Base-by-base conservation (phyloP, 2,888 invertebrate genomes). In the Cosmia pyralina region DNA sequence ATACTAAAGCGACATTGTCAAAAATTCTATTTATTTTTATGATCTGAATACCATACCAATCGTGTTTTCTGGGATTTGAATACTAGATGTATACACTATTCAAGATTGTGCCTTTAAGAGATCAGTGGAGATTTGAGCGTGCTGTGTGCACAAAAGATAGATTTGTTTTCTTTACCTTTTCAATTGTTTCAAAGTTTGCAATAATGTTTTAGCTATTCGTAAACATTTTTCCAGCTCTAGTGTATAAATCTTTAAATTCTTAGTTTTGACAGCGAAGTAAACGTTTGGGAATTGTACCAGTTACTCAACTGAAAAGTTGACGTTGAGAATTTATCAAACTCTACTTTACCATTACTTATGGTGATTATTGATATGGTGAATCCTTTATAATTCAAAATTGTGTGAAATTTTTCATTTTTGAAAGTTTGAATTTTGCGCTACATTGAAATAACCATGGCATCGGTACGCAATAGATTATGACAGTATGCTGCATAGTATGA, bases 21-120 rank as follows among this genome's bases (percentile, higher is more conserved):
- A 0, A 17, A 0, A 28, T 28, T 34, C 55, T 55, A 4, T 34
- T 28, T 7, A 7, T 17, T 55, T 17, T 4, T 53, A 28, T 41
- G 15, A 28, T 58, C 48, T 38, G 11, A 11, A 60, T 5, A 10
- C 7, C 46, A 44, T 15, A 52, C 55, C 60, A 69, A 66, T 69
- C 55, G 7, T 77, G 62, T 73, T 74, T 79, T 52, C 65, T 65
- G 46, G 58, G 74, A 74, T 77, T 74, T 77, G 53, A 73, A 67
- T 50, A 63, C 67, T 58, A 58, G 44, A 34, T 59, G 34, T 71
- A 44, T 59, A 72, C 64, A 58, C 46, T 57, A 62, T 73, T 67
- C 73, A 60, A 73, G 57, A 67, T 67, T 53, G 41, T 55, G 38
- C 57, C 53, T 79, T 53, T 78, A 63, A 10, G 57, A 63, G 79